These are phyloP conservation scores for Nothobranchius kuhntae DNA, from an alignment of 2,113 vertebrate genomes.

Conservation along the genomic window DNA sequence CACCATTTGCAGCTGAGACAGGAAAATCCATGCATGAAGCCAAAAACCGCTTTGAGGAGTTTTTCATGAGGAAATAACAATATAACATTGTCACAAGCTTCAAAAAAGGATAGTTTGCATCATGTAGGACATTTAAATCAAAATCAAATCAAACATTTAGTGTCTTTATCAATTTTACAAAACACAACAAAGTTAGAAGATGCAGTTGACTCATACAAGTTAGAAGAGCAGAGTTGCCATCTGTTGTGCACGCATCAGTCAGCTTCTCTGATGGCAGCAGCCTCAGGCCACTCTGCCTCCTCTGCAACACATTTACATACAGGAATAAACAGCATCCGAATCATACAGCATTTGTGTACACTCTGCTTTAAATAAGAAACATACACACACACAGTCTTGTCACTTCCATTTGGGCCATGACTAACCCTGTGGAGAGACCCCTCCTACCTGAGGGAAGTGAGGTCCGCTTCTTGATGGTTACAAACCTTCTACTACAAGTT, in stretches of 20 bases:
- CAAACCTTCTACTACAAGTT: constrained; percentile 24
- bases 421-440: constrained; percentile 40
- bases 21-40: too few relatives aligned
- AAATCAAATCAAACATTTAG: too few relatives aligned
- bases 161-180: too few relatives aligned
- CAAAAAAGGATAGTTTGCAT: too few relatives aligned
- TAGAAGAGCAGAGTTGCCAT: too few relatives aligned
- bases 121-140: too few relatives aligned
- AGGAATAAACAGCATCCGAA: constrained; percentile 32
- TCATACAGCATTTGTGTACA: constrained; percentile 19
- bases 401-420: constrained; percentile 54
- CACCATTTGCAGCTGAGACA: too few relatives aligned
- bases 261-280: constrained; percentile 26
- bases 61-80: too few relatives aligned
- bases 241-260: constrained; percentile 13
- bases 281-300: constrained; percentile 33
- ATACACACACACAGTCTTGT: constrained; percentile 32
- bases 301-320: constrained; percentile 37
- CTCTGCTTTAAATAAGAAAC: constrained; percentile 11
- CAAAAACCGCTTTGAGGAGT: too few relatives aligned
- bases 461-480: constrained; percentile 27
- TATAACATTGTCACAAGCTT: too few relatives aligned
- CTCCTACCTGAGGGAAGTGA: constrained; percentile 38
- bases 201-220: too few relatives aligned
- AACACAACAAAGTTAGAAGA: too few relatives aligned